Evolutionary conservation across 2,888 invertebrate species (phyloP).

Genomic region (Meteorus colon): DNA sequence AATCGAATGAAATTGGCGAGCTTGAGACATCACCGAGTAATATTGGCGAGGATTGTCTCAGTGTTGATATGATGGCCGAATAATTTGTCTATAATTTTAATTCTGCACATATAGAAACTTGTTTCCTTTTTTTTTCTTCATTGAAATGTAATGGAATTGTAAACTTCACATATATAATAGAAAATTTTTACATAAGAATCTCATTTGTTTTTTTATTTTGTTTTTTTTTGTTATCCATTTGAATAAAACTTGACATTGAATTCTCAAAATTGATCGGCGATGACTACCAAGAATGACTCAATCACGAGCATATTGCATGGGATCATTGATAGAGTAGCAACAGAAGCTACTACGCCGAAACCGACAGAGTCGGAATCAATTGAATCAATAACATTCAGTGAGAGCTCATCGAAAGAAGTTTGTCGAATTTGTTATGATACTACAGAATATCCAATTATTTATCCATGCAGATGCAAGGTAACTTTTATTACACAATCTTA

Average conservation of each 20-base stretch:
- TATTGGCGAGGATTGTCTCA: constrained; percentile 86
- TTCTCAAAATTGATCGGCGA: constrained; percentile 44
- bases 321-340: constrained; percentile 56
- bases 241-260: constrained; percentile 33
- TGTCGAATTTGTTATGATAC: constrained; percentile 76
- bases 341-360: constrained; percentile 31
- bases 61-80: constrained; percentile 79
- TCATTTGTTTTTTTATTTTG: constrained; percentile 30
- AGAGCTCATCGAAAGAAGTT: constrained; percentile 34
- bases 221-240: constrained; percentile 32
- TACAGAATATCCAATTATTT: constrained; percentile 72
- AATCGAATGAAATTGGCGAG: constrained; percentile 85
- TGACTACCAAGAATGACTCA: constrained; percentile 53
- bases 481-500: constrained; percentile 19
- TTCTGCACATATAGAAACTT: constrained; percentile 54
- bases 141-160: constrained; percentile 56
- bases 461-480: constrained; percentile 75
- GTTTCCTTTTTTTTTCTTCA: constrained; percentile 47
- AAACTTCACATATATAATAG: constrained; percentile 56
- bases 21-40: constrained; percentile 90
- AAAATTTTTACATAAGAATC: constrained; percentile 54
- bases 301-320: constrained; percentile 54
- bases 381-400: constrained; percentile 24
- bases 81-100: constrained; percentile 60
- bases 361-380: constrained; percentile 19